Base-by-base conservation (phyloP, 2,113 vertebrate species). In the Plestiodon gilberti region DNA sequence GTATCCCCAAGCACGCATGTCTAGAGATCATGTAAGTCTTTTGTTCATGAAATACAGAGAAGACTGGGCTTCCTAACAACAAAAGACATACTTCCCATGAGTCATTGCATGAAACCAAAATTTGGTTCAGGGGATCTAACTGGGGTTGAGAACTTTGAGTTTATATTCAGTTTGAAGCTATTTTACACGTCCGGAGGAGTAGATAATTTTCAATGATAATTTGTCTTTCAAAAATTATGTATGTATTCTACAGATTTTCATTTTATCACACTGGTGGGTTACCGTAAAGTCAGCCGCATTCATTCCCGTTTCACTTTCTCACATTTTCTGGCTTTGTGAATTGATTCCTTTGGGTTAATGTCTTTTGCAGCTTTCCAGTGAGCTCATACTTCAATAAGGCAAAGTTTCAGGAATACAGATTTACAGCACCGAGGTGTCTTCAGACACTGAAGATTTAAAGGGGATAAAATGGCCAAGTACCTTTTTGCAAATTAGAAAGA, bases 391-490 rank as follows among this genome's bases (percentile, higher is more conserved):
- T 87, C 88, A 25, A 65, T 18, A 0, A 8, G 1, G 14, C 62
- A 25, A 1, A 14, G 71, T 89, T 73, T 48, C 64, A 0, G 1
- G 2, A 3, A 76, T 40, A 2, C 55, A 57, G 55, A 6, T 57
- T 57, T 57, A 57, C 55, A 57, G 55, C 13, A 14, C 11, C 5
- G 55, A 62, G 23, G 55, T 35, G 33, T 18, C 59, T 78, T 61
- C 9, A 35, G 7, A 23, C 1, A 28, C 35, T 0, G 28, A 30
- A 62, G 0, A 0, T 1, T 85, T 84, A 33, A 38, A 84, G 2
- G 62, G 2, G 38, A 88, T 88, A 75, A 8, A 84, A 75, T 17
- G 40, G 20, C 2, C 64, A 70, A 81, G 0, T 0, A 2, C 0
- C 81, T 1, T 23, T 88, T 84, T 81, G 14, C 22, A 28, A 78